phyloP scores from a whole-genome alignment of 1,140 invertebrate species.

The Panulirus ornatus region DNA sequence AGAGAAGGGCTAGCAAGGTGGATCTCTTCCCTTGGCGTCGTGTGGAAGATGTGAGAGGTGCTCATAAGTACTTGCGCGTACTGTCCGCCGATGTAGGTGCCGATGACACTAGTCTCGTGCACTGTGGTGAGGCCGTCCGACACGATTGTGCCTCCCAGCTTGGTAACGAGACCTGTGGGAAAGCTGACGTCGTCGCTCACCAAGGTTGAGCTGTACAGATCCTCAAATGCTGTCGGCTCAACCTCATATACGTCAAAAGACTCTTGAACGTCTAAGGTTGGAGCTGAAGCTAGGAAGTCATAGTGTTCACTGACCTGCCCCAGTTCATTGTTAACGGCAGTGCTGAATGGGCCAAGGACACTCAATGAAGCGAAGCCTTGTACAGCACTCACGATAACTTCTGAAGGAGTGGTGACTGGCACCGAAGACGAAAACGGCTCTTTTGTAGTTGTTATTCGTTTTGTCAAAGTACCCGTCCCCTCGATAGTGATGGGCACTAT shows the following conservation, averaged over 20 bases:
- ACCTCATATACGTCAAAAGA: slow-evolving; percentile 56
- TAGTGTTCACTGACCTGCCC: slow-evolving; percentile 69
- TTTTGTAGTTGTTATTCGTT: neutral
- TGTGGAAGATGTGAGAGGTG: slow-evolving; percentile 82
- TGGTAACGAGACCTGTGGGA: slow-evolving; percentile 87
- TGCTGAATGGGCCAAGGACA: slow-evolving; percentile 68
- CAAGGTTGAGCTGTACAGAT: neutral
- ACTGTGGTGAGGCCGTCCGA: slow-evolving; percentile 90
- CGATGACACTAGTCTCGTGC: slow-evolving; percentile 92
- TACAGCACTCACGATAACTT: slow-evolving; percentile 69
- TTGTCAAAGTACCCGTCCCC: slow-evolving; percentile 46
- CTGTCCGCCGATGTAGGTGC: slow-evolving; percentile 91
- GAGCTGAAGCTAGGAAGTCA: slow-evolving; percentile 52
- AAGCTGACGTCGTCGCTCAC: slow-evolving; percentile 18
- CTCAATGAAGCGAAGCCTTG: slow-evolving; percentile 73
- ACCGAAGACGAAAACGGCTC: neutral
- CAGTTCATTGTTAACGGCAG: slow-evolving; percentile 69
- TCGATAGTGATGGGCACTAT: slow-evolving; percentile 73
- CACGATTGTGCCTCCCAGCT: slow-evolving; percentile 88
- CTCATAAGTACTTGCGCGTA: slow-evolving; percentile 88
- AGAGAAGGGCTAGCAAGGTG: slow-evolving; percentile 11
- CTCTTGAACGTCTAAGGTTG: slow-evolving; percentile 31
- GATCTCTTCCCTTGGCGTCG: slow-evolving; percentile 24
- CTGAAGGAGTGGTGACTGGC: slow-evolving; percentile 46
- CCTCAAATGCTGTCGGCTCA: slow-evolving; percentile 78